These are phyloP conservation scores for Cisticola juncidis DNA, from an alignment of 2,113 vertebrate species.

Conservation along the genomic window DNA sequence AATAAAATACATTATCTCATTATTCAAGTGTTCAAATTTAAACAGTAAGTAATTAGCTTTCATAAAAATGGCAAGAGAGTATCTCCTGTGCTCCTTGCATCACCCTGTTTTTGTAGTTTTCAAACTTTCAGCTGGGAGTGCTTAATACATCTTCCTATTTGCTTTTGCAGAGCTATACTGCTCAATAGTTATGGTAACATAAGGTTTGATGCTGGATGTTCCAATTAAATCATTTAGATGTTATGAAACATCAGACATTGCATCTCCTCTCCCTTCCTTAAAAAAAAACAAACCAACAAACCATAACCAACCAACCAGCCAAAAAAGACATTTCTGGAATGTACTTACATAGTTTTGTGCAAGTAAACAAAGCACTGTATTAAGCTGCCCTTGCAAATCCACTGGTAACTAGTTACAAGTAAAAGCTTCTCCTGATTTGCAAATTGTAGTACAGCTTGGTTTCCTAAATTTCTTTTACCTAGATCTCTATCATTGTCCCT, in stretches of 20 bases:
- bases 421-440: slow-evolving; percentile 8
- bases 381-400: background rate
- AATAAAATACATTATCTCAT: background rate
- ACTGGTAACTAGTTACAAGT: background rate
- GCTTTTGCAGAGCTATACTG: background rate
- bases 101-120: background rate
- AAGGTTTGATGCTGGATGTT: slow-evolving; percentile 26
- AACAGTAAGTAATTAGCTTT: slow-evolving; percentile 47
- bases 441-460: background rate
- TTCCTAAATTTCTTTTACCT: background rate
- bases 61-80: slow-evolving; percentile 30
- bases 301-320: background rate
- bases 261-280: background rate
- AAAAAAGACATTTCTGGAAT: background rate
- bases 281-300: background rate
- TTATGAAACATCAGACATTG: background rate
- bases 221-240: background rate
- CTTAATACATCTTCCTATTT: slow-evolving; percentile 18
- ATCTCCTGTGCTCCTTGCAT: background rate
- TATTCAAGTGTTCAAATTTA: slow-evolving; percentile 6
- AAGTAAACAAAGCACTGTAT: background rate
- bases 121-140: background rate
- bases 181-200: background rate
- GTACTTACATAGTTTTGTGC: background rate
- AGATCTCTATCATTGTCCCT: background rate